Conservation (phyloP, 2,797 vertebrate species). For the Tenualosa ilisha region DNA sequence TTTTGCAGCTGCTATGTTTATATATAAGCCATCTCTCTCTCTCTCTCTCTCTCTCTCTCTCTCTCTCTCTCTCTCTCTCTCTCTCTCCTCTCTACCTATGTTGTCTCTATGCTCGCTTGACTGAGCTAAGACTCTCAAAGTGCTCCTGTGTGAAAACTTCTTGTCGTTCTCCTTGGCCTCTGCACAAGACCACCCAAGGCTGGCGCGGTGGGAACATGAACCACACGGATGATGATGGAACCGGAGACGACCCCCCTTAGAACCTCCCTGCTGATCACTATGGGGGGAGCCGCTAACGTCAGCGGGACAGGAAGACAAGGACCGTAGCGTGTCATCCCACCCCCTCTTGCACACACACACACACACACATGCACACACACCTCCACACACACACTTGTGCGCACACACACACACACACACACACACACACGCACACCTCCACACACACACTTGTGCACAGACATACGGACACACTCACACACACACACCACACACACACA, state of each 20-base stretch:
- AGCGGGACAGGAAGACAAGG: neutral
- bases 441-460: too few relatives aligned
- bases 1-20: neutral
- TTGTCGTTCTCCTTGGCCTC: neutral
- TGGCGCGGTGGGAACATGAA: neutral
- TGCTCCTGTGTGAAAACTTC: slow-evolving; percentile 37
- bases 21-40: neutral
- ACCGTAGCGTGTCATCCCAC: neutral
- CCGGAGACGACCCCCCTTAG: neutral
- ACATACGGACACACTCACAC: neutral
- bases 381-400: too few relatives aligned
- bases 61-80: neutral
- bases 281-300: neutral
- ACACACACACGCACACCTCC: too few relatives aligned
- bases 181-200: neutral
- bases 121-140: slow-evolving; percentile 28
- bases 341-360: neutral
- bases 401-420: neutral
- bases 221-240: neutral
- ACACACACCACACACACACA: too few relatives aligned
- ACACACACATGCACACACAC: neutral
- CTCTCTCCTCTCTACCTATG: neutral
- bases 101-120: slow-evolving; percentile 27
- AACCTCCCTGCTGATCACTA: neutral
- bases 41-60: neutral